phyloP scores from a whole-genome alignment of 2,113 vertebrate genomes.

The Brienomyrus brachyistius region DNA sequence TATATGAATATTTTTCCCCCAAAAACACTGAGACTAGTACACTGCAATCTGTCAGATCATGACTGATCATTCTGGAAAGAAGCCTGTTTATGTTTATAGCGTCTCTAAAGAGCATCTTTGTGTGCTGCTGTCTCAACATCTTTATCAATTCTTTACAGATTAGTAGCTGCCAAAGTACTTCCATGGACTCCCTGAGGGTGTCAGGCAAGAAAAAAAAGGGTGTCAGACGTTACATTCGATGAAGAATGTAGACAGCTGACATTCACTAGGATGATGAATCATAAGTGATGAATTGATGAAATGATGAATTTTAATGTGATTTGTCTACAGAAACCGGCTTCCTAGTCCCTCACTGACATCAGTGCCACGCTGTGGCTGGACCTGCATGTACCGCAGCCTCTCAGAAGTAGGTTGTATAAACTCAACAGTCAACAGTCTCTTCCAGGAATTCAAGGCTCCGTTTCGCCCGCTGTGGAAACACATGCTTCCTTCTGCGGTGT shows the following conservation, averaged over 20 bases:
- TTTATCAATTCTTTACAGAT: neutral
- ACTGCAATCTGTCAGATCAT: neutral
- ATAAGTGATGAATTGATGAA: too few relatives aligned
- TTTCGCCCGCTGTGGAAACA: constrained; percentile 14
- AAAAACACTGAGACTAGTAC: neutral
- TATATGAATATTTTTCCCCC: neutral
- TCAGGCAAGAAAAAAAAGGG: neutral
- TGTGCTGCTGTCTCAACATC: neutral
- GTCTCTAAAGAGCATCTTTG: neutral
- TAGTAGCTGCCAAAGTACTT: neutral
- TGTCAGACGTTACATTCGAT: neutral
- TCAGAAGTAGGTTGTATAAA: neutral
- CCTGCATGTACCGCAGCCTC: neutral
- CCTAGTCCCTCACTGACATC: neutral
- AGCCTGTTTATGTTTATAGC: neutral
- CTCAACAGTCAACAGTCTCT: constrained; percentile 4
- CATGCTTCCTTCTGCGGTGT: constrained; percentile 10
- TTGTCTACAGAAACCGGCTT: neutral
- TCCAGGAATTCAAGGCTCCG: constrained; percentile 21
- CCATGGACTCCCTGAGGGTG: neutral
- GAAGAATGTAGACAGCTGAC: neutral
- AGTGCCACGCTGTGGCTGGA: neutral
- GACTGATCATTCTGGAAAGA: neutral
- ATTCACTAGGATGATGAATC: neutral
- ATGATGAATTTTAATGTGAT: neutral